Evolutionary conservation across 1,140 invertebrate genomes (phyloP).

Genomic region (Drosophila miranda): DNA sequence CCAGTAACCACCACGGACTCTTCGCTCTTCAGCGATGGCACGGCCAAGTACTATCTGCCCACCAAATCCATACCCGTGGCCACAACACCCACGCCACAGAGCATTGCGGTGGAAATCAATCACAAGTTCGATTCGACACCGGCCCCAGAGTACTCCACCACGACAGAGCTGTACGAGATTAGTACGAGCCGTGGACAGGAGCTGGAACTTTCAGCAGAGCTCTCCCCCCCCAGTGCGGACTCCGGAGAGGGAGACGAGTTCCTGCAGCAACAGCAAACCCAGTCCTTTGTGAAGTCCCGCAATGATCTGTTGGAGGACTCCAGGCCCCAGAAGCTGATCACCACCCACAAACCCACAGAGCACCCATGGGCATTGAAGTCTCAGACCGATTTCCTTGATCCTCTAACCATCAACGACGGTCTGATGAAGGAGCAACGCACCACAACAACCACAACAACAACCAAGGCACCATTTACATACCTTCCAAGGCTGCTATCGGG

Average conservation of each 20-base stretch:
- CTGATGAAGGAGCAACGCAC: constrained; percentile 82
- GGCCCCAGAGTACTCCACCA: constrained; percentile 55
- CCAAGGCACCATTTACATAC: constrained; percentile 53
- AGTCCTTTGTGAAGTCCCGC: constrained; percentile 76
- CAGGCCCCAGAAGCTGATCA: constrained; percentile 63
- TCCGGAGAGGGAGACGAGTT: constrained; percentile 70
- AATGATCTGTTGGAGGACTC: constrained; percentile 66
- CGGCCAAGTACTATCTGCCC: constrained; percentile 73
- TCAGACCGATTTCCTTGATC: constrained; percentile 84
- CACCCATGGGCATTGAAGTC: constrained; percentile 71
- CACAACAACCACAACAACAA: constrained; percentile 52
- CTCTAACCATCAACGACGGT: constrained; percentile 87
- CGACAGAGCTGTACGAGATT: constrained; percentile 53
- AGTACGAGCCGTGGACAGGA: constrained; percentile 59
- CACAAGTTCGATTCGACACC: constrained; percentile 76
- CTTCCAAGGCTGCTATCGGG: constrained; percentile 33
- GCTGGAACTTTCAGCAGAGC: constrained; percentile 67
- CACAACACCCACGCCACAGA: constrained; percentile 78
- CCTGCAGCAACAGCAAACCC: constrained; percentile 76
- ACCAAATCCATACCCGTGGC: constrained; percentile 60
- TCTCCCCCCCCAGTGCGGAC: constrained; percentile 61
- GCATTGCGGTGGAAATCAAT: constrained; percentile 83
- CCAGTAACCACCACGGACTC: constrained; percentile 65
- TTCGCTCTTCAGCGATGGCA: constrained; percentile 69
- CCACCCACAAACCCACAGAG: constrained; percentile 82